A percentile compares a stretch with the other conserved stretches of the same genome.
phyloP scores from a whole-genome alignment of 2,113 vertebrate genomes.

The Choloepus hoffmanni region DNA sequence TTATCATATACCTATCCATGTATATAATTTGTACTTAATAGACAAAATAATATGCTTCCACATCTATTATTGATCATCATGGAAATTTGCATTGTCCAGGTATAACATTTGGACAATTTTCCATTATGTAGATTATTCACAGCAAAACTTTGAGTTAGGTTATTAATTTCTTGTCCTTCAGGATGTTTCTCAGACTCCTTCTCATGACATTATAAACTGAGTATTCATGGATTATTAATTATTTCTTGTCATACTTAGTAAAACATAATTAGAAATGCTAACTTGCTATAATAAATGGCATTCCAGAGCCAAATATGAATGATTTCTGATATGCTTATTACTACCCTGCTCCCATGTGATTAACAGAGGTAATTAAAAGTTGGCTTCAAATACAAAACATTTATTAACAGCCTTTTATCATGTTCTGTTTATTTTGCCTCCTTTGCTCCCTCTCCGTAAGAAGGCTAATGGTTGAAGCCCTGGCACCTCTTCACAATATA shows the following conservation, averaged over 20 bases:
- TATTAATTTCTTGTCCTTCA: not conserved
- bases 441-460: not conserved
- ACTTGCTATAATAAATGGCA: not conserved
- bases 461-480: not conserved
- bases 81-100: not conserved
- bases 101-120: not conserved
- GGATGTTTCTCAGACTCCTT: not conserved
- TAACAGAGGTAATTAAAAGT: slow-evolving; percentile 21
- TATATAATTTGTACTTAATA: not conserved
- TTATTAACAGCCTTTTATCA: slow-evolving; percentile 11
- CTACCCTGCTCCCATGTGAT: not conserved
- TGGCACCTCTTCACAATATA: not conserved
- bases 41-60: not conserved
- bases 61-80: not conserved
- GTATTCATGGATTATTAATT: not conserved
- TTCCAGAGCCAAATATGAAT: not conserved
- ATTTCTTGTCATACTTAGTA: slow-evolving; percentile 16
- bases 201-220: not conserved
- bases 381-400: slow-evolving; percentile 6
- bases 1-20: no score
- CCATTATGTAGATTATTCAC: not conserved
- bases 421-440: not conserved
- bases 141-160: not conserved
- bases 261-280: not conserved
- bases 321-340: not conserved